Evolutionary conservation across 1,140 invertebrate species (phyloP).

Genomic region (Trachymyrmex cornetzi): DNA sequence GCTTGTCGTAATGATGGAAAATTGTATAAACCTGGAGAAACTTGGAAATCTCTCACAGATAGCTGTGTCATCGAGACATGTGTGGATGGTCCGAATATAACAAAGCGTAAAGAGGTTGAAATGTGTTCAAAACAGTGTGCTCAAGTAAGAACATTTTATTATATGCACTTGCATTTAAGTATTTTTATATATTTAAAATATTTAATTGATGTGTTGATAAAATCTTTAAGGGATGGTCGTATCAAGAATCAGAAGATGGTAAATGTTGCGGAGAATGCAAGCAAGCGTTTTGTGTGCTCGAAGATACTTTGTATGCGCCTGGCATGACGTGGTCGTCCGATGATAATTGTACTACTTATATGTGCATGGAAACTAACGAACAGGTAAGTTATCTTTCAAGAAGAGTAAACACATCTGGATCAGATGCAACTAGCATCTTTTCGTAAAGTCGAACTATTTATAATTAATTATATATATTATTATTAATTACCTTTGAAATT

Average conservation of each 20-base stretch:
- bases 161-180: neutral
- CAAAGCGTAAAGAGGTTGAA: constrained; percentile 86
- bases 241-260: constrained; percentile 83
- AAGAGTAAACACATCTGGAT: constrained; percentile 7
- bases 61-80: constrained; percentile 89
- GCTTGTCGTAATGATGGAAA: constrained; percentile 88
- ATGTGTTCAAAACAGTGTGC: constrained; percentile 87
- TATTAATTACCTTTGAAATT: constrained; percentile 10
- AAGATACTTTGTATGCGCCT: constrained; percentile 87
- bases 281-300: constrained; percentile 89
- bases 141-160: constrained; percentile 72
- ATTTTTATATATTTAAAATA: neutral
- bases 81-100: constrained; percentile 82
- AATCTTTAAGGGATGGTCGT: constrained; percentile 87
- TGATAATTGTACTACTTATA: constrained; percentile 90
- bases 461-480: neutral
- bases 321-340: constrained; percentile 88
- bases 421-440: constrained; percentile 19
- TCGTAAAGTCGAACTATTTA: neutral
- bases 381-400: constrained; percentile 74
- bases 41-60: constrained; percentile 86
- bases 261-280: constrained; percentile 91
- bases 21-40: constrained; percentile 87
- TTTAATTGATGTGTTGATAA: constrained; percentile 19
- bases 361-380: constrained; percentile 85